Evolutionary conservation across 1,140 invertebrate genomes (phyloP), one percentile per base, ranked within the genome.

Genomic region (Sinonovacula constricta): DNA sequence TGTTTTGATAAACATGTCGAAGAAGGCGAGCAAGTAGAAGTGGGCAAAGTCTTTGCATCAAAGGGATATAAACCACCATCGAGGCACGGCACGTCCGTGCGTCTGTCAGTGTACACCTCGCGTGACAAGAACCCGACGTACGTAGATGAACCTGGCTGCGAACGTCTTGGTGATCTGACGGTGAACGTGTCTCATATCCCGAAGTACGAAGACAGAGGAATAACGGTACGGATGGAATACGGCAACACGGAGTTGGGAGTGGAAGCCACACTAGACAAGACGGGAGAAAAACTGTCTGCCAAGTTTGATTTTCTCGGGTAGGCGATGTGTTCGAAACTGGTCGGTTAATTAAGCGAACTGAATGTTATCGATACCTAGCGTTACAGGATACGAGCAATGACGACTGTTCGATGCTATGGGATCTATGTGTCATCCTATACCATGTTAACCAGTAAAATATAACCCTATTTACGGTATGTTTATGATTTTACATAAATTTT

Each of bases 221-320:
- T 81, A 2, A 22, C 59, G 33, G 83, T 85, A 0, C 75, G 53
- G 12, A 63, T 85, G 59, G 68, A 70, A 10, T 81, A 80, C 45
- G 78, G 77, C 15, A 78, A 74, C 33, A 85, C 83, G 30, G 83
- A 85, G 57, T 56, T 85, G 0, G 67, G 71, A 26, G 60, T 83
- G 3, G 62, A 70, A n/a, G 83, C 75, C 0, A 69, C 22, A 7
- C 69, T 81, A 28, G n/a, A 36, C 51, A 74, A 66, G 22, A 71
- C 71, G n/a, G 62, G 67, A 33, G 59, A 67, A 15, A 49, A 59
- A 2, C 39, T 80, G n/a, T 59, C 76, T 22, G 79, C 60, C 51
- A 79, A 45, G 3, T 81, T 86, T 31, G 68, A 86, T 72, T 81
- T 81, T 57, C 62, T 84, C 7, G 81, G 83, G 28, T 82, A 69